Evolutionary conservation across 2,113 vertebrate genomes (phyloP), one percentile per base, ranked within the genome.

Genomic region (Amia ocellicauda): DNA sequence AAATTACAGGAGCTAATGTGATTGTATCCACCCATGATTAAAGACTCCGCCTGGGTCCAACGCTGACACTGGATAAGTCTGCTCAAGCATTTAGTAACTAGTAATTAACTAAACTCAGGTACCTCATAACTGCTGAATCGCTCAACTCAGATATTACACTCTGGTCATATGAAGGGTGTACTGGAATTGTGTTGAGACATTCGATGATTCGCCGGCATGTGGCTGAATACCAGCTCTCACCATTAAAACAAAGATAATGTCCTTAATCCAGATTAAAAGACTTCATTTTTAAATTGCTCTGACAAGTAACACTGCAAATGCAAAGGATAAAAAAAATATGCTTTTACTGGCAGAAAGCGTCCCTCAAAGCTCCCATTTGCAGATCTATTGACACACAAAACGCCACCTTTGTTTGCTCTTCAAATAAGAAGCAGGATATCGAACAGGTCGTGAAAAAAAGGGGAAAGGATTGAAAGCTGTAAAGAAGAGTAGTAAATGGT

Each of bases 391-490:
- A 60, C 65, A 58, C 40, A 8, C 23, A 4, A 42, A 31, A 28
- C 40, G n/a, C 60, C 49, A 63, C 74, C 74, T 74, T 59, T 84
- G 70, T 84, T 81, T 82, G 75, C 49, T 1, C 16, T 73, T 55
- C 51, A 50, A 55, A 60, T 11, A 36, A 45, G 26, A 51, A 77
- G 70, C 78, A 84, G 80, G 85, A 87, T 75, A 69, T 64, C 8
- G 66, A 69, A 47, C 69, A 70, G 76, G 73, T 1, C 5, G 31
- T n/a, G n/a, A n/a, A n/a, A n/a, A n/a, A n/a, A n/a, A n/a, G n/a
- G n/a, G n/a, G n/a, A n/a, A n/a, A n/a, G n/a, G n/a, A n/a, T n/a
- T n/a, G n/a, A n/a, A n/a, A n/a, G n/a, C n/a, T n/a, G n/a, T n/a
- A n/a, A n/a, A n/a, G n/a, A n/a, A n/a, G n/a, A n/a, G n/a, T n/a